A percentile compares a stretch with the other conserved stretches of the same genome.
These are phyloP conservation scores for Toxotes lorentzi DNA, from an alignment of 2,797 vertebrate genomes.

Conservation along the genomic window DNA sequence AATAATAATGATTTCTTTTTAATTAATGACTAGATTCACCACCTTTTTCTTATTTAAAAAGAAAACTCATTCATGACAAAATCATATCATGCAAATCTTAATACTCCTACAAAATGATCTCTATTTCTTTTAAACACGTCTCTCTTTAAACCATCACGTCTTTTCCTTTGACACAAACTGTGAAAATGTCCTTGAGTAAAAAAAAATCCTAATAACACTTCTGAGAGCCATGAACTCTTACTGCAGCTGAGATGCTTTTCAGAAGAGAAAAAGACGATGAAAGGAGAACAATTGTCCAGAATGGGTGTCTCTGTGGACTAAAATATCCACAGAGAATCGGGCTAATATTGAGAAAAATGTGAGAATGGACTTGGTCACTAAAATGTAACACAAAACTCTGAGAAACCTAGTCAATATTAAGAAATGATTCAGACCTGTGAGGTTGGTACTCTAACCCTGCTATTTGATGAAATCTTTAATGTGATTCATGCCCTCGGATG, in stretches of 20 bases:
- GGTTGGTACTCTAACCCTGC: background rate
- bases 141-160: background rate
- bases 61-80: background rate
- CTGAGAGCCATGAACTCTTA: background rate
- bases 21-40: no score
- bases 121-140: background rate
- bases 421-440: background rate
- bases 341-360: background rate
- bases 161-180: constrained; percentile 17
- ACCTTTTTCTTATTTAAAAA: background rate
- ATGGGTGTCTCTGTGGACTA: background rate
- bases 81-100: background rate
- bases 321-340: constrained; percentile 7
- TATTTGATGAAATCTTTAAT: constrained; percentile 12
- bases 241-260: constrained; percentile 11
- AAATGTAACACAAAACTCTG: background rate
- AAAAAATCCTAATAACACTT: background rate
- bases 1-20: background rate
- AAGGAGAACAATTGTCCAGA: background rate
- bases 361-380: background rate
- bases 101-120: background rate
- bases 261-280: constrained; percentile 17
- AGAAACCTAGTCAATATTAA: background rate
- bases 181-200: constrained; percentile 32
- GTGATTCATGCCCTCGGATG: background rate